These are phyloP conservation scores for Papilio machaon DNA, from an alignment of 1,140 invertebrate species.

Conservation along the genomic window DNA sequence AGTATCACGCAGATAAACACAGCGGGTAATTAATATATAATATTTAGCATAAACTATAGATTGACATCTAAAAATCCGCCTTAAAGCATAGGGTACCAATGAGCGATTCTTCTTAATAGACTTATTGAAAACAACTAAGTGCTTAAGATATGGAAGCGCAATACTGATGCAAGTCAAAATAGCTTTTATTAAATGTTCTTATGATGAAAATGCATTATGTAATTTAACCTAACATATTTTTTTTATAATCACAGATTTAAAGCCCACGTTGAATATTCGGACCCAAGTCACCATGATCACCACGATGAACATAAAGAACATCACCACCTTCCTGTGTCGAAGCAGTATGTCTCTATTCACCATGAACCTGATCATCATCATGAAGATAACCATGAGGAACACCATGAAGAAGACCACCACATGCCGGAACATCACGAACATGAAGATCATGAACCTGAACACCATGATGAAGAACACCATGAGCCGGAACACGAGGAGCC, in stretches of 20 bases:
- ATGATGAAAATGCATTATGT: not conserved
- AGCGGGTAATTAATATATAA: constrained; percentile 49
- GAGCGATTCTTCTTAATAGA: too few species aligned
- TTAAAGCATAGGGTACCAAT: too few species aligned
- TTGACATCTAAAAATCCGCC: not conserved
- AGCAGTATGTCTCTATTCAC: constrained; percentile 7
- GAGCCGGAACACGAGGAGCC: not conserved
- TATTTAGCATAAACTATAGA: not conserved
- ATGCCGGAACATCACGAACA: constrained; percentile 33
- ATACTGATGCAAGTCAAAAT: not conserved
- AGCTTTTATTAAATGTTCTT: not conserved
- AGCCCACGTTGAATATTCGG: constrained; percentile 40
- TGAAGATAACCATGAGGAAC: constrained; percentile 35
- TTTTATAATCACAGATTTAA: constrained; percentile 38
- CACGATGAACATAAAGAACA: constrained; percentile 4
- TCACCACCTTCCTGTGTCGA: not conserved
- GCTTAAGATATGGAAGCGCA: too few species aligned
- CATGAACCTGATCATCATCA: constrained; percentile 32
- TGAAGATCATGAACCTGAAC: constrained; percentile 18
- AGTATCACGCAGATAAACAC: constrained; percentile 75
- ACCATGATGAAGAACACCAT: constrained; percentile 25
- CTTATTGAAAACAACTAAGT: too few species aligned
- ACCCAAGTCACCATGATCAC: constrained; percentile 29
- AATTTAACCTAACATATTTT: not conserved
- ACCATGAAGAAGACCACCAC: constrained; percentile 15